Percentiles rank a stretch among this genome's conserved stretches.
Evolutionary conservation across 2,888 invertebrate genomes (phyloP).

Genomic region (Caenorhabditis panamensis): DNA sequence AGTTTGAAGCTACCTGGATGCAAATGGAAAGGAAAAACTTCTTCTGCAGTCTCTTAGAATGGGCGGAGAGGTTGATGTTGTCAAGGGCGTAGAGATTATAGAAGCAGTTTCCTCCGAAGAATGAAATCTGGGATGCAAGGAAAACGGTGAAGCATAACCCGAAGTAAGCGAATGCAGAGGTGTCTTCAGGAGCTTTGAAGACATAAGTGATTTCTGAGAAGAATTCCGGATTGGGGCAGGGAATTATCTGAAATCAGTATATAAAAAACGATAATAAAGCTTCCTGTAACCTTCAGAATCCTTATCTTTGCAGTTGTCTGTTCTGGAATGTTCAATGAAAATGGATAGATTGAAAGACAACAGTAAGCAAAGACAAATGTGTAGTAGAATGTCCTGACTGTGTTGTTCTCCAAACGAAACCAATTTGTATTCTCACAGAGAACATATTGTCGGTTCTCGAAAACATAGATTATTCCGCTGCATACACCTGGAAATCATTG

Average conservation of each 20-base stretch:
- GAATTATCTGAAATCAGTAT: slow-evolving; percentile 21
- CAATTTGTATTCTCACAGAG: slow-evolving; percentile 28
- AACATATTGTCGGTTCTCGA: slow-evolving; percentile 38
- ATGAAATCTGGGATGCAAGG: slow-evolving; percentile 29
- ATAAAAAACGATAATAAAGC: no score
- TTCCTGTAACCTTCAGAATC: slow-evolving; percentile 22
- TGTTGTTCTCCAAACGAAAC: slow-evolving; percentile 20
- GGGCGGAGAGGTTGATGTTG: slow-evolving; percentile 6
- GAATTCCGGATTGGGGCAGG: slow-evolving; percentile 24
- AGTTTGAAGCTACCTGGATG: no score
- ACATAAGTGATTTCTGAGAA: slow-evolving; percentile 26
- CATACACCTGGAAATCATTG: slow-evolving; percentile 15
- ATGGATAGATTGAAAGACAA: slow-evolving; percentile 36
- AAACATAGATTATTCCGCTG: slow-evolving; percentile 31
- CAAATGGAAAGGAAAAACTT: slow-evolving; percentile 40
- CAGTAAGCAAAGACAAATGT: slow-evolving; percentile 24
- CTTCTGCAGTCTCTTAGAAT: slow-evolving; percentile 30
- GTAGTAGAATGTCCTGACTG: neutral
- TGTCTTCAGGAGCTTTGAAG: slow-evolving; percentile 30
- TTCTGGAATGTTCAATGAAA: slow-evolving; percentile 34
- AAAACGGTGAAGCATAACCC: slow-evolving; percentile 38
- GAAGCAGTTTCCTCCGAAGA: slow-evolving; percentile 36
- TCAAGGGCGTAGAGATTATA: slow-evolving; percentile 29
- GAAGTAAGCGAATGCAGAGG: slow-evolving; percentile 25
- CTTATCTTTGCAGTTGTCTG: slow-evolving; percentile 8